Evolutionary conservation across 2,797 vertebrate species (phyloP), one percentile per base, ranked within the genome.

Genomic region (Chaenodraco wilsoni): DNA sequence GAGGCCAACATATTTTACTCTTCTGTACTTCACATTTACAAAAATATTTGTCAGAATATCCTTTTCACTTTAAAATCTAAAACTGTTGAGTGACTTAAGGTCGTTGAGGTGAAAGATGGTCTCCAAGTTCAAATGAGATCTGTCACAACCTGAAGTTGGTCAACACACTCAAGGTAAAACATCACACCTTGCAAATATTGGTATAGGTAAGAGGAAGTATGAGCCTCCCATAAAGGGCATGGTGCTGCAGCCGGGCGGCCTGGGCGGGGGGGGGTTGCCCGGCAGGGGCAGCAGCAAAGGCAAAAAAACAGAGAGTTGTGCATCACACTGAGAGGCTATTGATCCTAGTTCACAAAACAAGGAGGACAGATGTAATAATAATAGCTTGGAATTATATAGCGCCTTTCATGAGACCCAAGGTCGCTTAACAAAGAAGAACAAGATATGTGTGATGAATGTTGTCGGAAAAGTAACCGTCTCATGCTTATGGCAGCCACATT

Each of bases 181-280:
- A 81, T 21, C 75, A 76, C 66, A 77, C 65, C 52, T 64, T 69
- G 60, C 63, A 83, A 84, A 82, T 89, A 84, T 86, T 88, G 82
- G 87, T 80, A 63, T 69, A 85, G 72, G 71, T 81, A 58, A 68
- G 74, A 83, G 72, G 69, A 84, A 79, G 65, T 49, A 45, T 69
- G 67, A 79, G 75, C 65, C 68, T 81, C 60, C 70, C 50, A 21
- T 68, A 62, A 84, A 80, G 77, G 31, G 72, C 46, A 51, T 48
- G 45, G 63, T 70, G 57, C 65, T 86, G 81, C 6, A 72, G 81
- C 59, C 3, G 10, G 40, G 48, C 3, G 9, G 27, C 27, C 27
- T 4, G 27, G 4, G 27, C 4, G 27, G 40, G 23, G 27, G 27
- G 64, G 87, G 85, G 90, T 89, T 91, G 70, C 63, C 60, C 27